phyloP scores from a whole-genome alignment of 2,888 invertebrate genomes.

The Mythimna impura region DNA sequence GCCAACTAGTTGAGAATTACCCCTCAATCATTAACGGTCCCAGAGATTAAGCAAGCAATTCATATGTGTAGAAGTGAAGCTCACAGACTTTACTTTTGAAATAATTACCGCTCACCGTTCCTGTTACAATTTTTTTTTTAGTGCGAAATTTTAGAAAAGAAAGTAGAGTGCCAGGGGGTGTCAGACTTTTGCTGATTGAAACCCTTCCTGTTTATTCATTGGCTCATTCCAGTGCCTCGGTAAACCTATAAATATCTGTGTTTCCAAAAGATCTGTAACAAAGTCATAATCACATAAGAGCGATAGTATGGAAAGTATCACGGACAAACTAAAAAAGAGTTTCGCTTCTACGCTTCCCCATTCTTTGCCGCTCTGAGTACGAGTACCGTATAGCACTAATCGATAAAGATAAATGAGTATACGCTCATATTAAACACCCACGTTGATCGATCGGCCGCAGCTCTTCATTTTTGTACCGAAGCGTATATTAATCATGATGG shows the following conservation, averaged over 20 bases:
- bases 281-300: too few species aligned
- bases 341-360: conserved; percentile 14
- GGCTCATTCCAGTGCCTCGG: too few species aligned
- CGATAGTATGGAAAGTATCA: too few species aligned
- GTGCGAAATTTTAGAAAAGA: too few species aligned
- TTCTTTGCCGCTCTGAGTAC: conserved; percentile 19
- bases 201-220: too few species aligned
- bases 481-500: conserved; percentile 86
- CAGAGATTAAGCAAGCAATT: conserved; percentile 14
- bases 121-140: too few species aligned
- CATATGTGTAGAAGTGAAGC: neutral
- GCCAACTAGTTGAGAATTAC: conserved; percentile 67
- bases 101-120: too few species aligned
- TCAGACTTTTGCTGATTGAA: too few species aligned
- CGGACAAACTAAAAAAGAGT: too few species aligned
- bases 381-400: conserved; percentile 74
- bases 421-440: conserved; percentile 89
- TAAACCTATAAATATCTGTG: too few species aligned
- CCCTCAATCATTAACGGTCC: conserved; percentile 77
- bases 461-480: conserved; percentile 87
- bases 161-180: too few species aligned
- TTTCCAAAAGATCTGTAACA: too few species aligned
- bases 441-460: conserved; percentile 85
- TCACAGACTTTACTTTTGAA: neutral
- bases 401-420: conserved; percentile 85